Base-by-base conservation (phyloP, 2,113 vertebrate genomes). In the Ictidomys tridecemlineatus region DNA sequence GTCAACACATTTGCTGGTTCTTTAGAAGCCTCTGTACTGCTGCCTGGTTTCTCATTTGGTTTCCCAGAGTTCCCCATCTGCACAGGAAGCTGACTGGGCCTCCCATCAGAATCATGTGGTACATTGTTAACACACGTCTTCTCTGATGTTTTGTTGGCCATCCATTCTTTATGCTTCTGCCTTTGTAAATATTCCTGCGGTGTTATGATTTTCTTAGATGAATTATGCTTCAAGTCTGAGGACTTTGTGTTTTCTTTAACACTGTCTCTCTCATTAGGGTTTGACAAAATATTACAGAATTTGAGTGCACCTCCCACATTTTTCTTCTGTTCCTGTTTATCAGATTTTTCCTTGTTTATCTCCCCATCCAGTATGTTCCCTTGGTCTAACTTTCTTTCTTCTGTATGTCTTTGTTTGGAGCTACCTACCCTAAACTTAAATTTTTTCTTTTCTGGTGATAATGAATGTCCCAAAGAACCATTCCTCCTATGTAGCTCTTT, bases 111-210 rank as follows among this genome's bases (percentile, higher is more conserved):
- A 84, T 83, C 96, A 56, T 91, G 70, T 4, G 56, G n/a, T 69
- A 90, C 85, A 9, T 77, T 94, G 90, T 96, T 97, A 26, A 96
- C 83, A 28, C 63, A 48, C 0, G 48, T 63, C 94, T 98, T 98
- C 79, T 97, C 98, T 37, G 93, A 11, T 26, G 83, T 82, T 73
- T 51, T 93, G 45, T 73, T 96, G 30, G 91, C 89, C 45, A 73
- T 20, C 26, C 85, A 86, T 74, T 98, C 97, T 51, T 97, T 98
- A 45, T 91, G 84, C 32, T 98, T 98, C 42, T 96, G 93, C 82
- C 97, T 98, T 78, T 95, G 92, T 0, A 97, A 79, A 91, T 95
- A 98, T 13, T 98, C 98, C 73, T 98, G 97, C 1, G 96, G 48
- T 17, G 96, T 58, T 30, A 97, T 61, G 56, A 85, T 72, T 98